Evolutionary conservation across 2,888 invertebrate genomes (phyloP), one percentile per base, ranked within the genome.

Genomic region (Ichneumoninae sp.): DNA sequence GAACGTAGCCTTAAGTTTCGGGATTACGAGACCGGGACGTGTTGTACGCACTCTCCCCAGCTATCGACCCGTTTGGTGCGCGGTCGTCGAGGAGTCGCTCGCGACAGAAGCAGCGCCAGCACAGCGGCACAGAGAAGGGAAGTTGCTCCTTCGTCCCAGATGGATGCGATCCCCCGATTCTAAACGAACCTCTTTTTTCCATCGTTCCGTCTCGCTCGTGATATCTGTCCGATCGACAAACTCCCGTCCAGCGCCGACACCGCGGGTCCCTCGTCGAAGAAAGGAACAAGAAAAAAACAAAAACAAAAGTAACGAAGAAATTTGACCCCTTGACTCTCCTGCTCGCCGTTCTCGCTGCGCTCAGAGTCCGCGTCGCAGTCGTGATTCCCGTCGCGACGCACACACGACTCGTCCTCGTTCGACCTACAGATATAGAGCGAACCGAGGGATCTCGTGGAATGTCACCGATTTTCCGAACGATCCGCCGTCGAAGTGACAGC

Each of bases 11-110:
- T 81, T 47, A 82, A 69, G 75, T 80, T 81, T 70, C 50, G 30
- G 85, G 85, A 87, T 85, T 86, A 44, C 84, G 77, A 86, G 86
- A 69, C 52, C 75, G 26, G 77, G 86, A 84, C 85, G 83, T 87
- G 87, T 86, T 89, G 88, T 92, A 93, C 93, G 93, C 92, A 93
- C 89, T 92, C 93, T 91, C 93, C 16, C 85, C 87, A 87, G 89
- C 89, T 93, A 93, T 93, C 92, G 93, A 93, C 90, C 91, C 90
- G 89, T 79, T 80, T 77, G 26, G 76, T 81, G 82, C 85, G 85
- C 85, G 76, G 22, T 73, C 30, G 85, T 52, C 78, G 74, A 81
- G 78, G 81, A 79, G 85, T 73, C 78, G 79, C 63, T 50, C 75
- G 82, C 82, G 82, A 63, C 81, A 81, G 85, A 82, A 78, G 68